A percentile compares a stretch with the other conserved stretches of the same genome.
Conservation (phyloP, 2,797 vertebrate genomes). For the Erpetoichthys calabaricus region DNA sequence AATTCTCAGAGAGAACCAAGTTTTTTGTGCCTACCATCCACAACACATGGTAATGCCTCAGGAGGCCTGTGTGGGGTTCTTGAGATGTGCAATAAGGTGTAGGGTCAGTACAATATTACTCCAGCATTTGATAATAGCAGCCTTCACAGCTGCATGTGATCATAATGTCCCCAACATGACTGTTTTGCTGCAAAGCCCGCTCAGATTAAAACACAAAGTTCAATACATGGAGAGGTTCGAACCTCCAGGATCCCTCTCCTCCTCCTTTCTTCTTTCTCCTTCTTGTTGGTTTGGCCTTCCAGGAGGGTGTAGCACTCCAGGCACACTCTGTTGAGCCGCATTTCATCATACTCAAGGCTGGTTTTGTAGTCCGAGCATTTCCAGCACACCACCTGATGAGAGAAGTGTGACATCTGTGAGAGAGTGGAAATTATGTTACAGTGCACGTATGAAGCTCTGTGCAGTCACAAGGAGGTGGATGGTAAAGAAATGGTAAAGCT, state of each 20-base stretch:
- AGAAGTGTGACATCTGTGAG: not conserved
- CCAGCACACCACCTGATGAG: slow-evolving; percentile 68
- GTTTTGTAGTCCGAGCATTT: slow-evolving; percentile 71
- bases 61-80: not conserved
- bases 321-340: slow-evolving; percentile 67
- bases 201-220: not conserved
- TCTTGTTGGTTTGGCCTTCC: slow-evolving; percentile 25
- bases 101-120: not conserved
- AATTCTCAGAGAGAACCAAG: too few relatives aligned
- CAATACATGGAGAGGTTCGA: slow-evolving; percentile 6
- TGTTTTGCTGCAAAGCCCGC: not conserved
- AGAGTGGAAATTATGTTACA: too few relatives aligned
- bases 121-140: not conserved
- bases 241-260: slow-evolving; percentile 57
- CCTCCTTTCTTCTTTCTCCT: slow-evolving; percentile 40
- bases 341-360: slow-evolving; percentile 55
- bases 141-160: not conserved
- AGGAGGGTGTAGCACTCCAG: slow-evolving; percentile 57
- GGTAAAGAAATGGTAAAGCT: not conserved
- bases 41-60: too few relatives aligned
- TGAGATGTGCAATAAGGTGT: not conserved
- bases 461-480: too few relatives aligned
- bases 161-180: not conserved
- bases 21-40: too few relatives aligned
- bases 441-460: too few relatives aligned